Evolutionary conservation across 2,797 vertebrate genomes (phyloP).

Genomic region (Oryzias dopingdopingensis): DNA sequence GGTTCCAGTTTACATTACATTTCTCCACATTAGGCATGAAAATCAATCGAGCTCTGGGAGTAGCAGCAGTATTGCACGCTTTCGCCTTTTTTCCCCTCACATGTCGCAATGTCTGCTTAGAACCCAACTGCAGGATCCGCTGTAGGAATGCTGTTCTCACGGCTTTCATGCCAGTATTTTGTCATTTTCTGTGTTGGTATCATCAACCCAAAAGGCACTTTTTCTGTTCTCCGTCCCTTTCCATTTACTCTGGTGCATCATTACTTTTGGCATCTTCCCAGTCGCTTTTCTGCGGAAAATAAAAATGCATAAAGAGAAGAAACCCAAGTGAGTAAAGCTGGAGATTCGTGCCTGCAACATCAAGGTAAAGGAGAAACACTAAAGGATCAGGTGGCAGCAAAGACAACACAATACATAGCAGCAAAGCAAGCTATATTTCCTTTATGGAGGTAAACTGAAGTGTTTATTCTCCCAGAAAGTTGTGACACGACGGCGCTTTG

Average conservation of each 20-base stretch:
- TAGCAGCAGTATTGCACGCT: too few relatives aligned
- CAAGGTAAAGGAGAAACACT: conserved; percentile 11
- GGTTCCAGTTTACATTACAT: too few relatives aligned
- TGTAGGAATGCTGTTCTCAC: conserved; percentile 10
- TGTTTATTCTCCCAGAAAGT: conserved; percentile 58
- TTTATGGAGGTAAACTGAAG: conserved; percentile 26
- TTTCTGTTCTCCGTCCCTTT: conserved; percentile 26
- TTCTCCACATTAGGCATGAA: too few relatives aligned
- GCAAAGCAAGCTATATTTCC: conserved; percentile 19
- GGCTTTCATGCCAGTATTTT: conserved; percentile 36
- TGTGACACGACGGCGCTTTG: conserved; percentile 39
- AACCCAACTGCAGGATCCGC: too few relatives aligned
- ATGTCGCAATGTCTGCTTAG: too few relatives aligned
- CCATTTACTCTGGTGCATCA: conserved; percentile 33
- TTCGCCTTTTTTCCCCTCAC: too few relatives aligned
- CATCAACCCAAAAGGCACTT: background rate
- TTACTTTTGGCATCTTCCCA: conserved; percentile 30
- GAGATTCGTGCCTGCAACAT: conserved; percentile 22
- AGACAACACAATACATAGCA: conserved; percentile 5
- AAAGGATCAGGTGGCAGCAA: background rate
- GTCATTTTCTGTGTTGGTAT: conserved; percentile 8
- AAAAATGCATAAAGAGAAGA: background rate
- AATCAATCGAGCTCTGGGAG: too few relatives aligned
- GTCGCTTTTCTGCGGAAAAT: conserved; percentile 23
- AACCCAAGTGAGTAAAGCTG: conserved; percentile 10